Base-by-base conservation (phyloP, 2,797 vertebrate species). In the Intellagama lesueurii region DNA sequence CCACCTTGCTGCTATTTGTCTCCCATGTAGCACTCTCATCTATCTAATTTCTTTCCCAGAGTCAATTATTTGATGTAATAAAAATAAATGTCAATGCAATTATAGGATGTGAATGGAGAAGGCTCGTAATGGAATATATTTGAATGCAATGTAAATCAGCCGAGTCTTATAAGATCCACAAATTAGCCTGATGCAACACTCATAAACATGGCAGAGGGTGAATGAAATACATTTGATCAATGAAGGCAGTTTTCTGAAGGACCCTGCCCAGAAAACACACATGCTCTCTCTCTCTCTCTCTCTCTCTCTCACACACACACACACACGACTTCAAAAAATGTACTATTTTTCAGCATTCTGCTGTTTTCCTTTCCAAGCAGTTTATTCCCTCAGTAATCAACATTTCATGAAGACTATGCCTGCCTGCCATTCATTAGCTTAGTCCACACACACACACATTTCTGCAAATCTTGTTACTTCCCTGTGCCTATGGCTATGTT, bases 61-160 rank as follows among this genome's bases (percentile, higher is more conserved):
- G 80, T 94, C 94, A 93, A 90, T 93, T 95, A 91, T 91, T 88
- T 88, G 80, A 60, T 79, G 22, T 85, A 96, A 93, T 92, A 92
- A 87, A 70, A 95, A 88, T 94, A 93, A 93, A 93, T 90, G 72
- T 83, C 88, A 93, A n/a, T 81, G 1, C 83, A 94, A 95, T 93
- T 94, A 94, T 92, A 84, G 88, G n/a, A 88, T 93, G 91, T 94
- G 91, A 95, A 86, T 91, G 91, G 73, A 78, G 92, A 95, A 93
- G 88, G 52, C 12, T 94, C 81, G 77, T 90, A 95, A 94, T 85
- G 78, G 69, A 92, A 95, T 94, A 93, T 93, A 93, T 95, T 87
- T 81, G 83, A 93, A 90, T 92, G 87, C 66, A 77, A 78, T 83
- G 87, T 92, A 94, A 95, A 92, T 96, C 52, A 95, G 90, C 93